Conservation (phyloP, 1,140 invertebrate species). For the Drosophila parvula region DNA sequence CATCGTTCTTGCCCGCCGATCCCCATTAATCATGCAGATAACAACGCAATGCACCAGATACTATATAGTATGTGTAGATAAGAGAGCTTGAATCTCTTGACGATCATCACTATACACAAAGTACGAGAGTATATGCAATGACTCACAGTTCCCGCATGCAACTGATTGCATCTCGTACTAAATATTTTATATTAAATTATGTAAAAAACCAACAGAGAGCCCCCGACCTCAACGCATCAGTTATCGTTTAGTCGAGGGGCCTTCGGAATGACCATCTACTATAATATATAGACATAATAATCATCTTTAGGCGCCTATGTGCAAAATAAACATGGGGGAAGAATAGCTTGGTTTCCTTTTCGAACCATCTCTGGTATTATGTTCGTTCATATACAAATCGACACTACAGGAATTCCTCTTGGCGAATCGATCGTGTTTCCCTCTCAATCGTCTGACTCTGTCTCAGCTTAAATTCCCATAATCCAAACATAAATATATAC, state of each 20-base stretch:
- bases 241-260: slow-evolving; percentile 25
- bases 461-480: background rate
- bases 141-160: slow-evolving; percentile 17
- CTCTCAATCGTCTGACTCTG: background rate
- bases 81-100: slow-evolving; percentile 4
- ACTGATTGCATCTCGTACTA: slow-evolving; percentile 32
- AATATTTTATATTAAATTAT: slow-evolving; percentile 4
- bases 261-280: slow-evolving; percentile 20
- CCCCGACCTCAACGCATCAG: slow-evolving; percentile 23
- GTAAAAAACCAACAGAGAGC: background rate
- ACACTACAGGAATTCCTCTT: background rate
- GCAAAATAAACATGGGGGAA: background rate
- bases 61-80: slow-evolving; percentile 2
- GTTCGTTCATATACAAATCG: background rate
- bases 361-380: background rate
- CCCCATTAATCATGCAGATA: slow-evolving; percentile 32
- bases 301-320: background rate
- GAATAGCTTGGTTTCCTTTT: slow-evolving; percentile 3
- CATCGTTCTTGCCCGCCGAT: slow-evolving; percentile 16
- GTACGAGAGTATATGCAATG: slow-evolving; percentile 10
- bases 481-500: background rate
- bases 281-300: background rate
- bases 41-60: background rate
- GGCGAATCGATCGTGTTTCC: slow-evolving; percentile 3
- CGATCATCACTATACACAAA: slow-evolving; percentile 3